phyloP scores from a whole-genome alignment of 2,888 invertebrate species.

The Muschampia staudingeri region DNA sequence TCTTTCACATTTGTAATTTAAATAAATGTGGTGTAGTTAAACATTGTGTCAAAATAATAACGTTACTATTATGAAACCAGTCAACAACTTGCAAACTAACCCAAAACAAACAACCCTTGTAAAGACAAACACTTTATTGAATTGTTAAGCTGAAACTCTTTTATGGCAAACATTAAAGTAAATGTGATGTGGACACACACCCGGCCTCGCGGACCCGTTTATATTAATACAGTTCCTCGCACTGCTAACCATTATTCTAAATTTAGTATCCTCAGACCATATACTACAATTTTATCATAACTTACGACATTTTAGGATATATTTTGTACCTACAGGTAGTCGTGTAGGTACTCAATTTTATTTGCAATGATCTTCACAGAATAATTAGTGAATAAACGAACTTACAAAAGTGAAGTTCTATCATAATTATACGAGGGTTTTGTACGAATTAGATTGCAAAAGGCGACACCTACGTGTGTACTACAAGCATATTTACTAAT shows the following conservation, averaged over 20 bases:
- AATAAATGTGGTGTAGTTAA: not conserved
- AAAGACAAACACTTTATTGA: not conserved
- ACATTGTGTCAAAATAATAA: not conserved
- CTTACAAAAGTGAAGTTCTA: too few species aligned
- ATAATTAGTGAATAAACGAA: too few species aligned
- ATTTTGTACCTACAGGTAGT: not conserved
- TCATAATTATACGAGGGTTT: too few species aligned
- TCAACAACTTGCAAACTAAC: not conserved
- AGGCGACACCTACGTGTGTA: too few species aligned
- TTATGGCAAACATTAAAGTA: not conserved
- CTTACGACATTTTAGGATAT: not conserved
- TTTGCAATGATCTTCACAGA: too few species aligned
- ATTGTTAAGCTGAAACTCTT: not conserved
- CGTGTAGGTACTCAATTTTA: not conserved
- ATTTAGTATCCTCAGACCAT: constrained; percentile 15
- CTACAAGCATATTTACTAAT: too few species aligned
- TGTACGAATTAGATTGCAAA: too few species aligned
- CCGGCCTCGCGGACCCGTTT: constrained; percentile 14
- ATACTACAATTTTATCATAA: constrained; percentile 12
- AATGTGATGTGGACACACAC: constrained; percentile 31
- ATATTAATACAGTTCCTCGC: constrained; percentile 32
- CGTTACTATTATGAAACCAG: not conserved
- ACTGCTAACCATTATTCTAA: constrained; percentile 31
- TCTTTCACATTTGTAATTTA: too few species aligned
- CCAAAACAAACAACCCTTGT: not conserved